Conservation (phyloP, 2,888 invertebrate genomes). For the Lampropteryx suffumata region DNA sequence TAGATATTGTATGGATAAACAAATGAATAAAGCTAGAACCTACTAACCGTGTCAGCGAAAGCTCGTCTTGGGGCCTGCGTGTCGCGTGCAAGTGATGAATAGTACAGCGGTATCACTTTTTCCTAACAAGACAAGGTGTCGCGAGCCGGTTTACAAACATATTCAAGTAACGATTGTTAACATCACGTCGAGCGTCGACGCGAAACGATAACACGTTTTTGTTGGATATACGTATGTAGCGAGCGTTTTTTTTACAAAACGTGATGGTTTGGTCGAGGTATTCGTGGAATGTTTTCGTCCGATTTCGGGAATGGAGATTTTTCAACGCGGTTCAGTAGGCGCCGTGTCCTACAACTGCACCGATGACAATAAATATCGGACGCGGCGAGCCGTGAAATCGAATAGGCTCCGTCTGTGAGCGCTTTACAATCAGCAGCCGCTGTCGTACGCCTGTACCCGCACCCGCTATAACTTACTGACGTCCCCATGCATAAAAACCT, state of each 20-base stretch:
- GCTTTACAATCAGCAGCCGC: slow-evolving; percentile 81
- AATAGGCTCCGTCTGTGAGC: slow-evolving; percentile 82
- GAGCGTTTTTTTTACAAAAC: slow-evolving; percentile 52
- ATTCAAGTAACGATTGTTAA: slow-evolving; percentile 69
- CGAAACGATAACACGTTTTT: slow-evolving; percentile 40
- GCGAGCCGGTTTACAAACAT: slow-evolving; percentile 59
- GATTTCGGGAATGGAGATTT: slow-evolving; percentile 76
- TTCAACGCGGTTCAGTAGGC: slow-evolving; percentile 79
- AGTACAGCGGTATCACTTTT: slow-evolving; percentile 71
- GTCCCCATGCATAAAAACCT: slow-evolving; percentile 68
- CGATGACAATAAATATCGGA: slow-evolving; percentile 82
- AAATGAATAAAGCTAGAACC: background rate
- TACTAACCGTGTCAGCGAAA: slow-evolving; percentile 52
- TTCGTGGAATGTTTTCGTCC: slow-evolving; percentile 72
- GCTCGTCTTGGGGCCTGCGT: slow-evolving; percentile 49
- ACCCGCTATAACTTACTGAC: slow-evolving; percentile 68
- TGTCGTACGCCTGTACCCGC: slow-evolving; percentile 66
- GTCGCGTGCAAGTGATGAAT: slow-evolving; percentile 78
- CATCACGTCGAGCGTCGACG: slow-evolving; percentile 39
- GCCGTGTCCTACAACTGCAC: slow-evolving; percentile 80
- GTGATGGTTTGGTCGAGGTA: slow-evolving; percentile 54
- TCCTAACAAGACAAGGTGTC: slow-evolving; percentile 80
- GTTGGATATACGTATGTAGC: slow-evolving; percentile 45
- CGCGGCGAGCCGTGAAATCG: slow-evolving; percentile 82
- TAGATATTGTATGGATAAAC: too few relatives aligned